Base-by-base conservation (phyloP, 2,888 invertebrate species). In the Liposcelis brunnea region DNA sequence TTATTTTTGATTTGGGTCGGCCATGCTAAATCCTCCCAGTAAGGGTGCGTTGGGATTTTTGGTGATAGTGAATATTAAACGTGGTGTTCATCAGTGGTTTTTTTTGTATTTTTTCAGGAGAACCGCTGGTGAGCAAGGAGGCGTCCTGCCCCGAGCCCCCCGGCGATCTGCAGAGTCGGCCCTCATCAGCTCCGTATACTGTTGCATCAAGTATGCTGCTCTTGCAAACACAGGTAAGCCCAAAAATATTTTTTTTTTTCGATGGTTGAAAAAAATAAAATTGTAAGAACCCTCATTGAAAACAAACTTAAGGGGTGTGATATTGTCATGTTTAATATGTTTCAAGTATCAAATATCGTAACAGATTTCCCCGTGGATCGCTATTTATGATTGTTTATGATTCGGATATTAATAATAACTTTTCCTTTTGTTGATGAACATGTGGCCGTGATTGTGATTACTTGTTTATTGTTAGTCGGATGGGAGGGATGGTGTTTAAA, bases 201-300 rank as follows among this genome's bases (percentile, higher is more conserved):
- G 71, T 71, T 54, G 69, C 72, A 56, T 71, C 86, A 81, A 86
- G 85, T 75, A 87, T 87, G 86, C 84, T 87, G 74, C 82, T 87
- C 67, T 76, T 87, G 74, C 86, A 86, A 70, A 83, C 86, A 69
- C 86, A 85, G 76, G 86, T 86, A 64, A 73, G 74, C 15, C n/a
- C 18, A 12, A 7, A 38, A 14, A 19, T 43, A 6, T 42, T 47
- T 47, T 37, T 50, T 48, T 69, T 67, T 66, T 59, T 35, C 7
- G 16, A 35, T 35, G 10, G 6, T 35, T 35, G 14, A 14, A 35
- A 15, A 35, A 35, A 35, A 35, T 10, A 10, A 15, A 15, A 6
- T 35, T 7, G 7, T 16, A 16, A 35, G 16, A 14, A 16, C 35
- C 35, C 35, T 35, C 16, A 10, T 35, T 35, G 10, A 35, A 35